Conservation (phyloP, 1,140 invertebrate genomes). For the Triops longicaudatus region DNA sequence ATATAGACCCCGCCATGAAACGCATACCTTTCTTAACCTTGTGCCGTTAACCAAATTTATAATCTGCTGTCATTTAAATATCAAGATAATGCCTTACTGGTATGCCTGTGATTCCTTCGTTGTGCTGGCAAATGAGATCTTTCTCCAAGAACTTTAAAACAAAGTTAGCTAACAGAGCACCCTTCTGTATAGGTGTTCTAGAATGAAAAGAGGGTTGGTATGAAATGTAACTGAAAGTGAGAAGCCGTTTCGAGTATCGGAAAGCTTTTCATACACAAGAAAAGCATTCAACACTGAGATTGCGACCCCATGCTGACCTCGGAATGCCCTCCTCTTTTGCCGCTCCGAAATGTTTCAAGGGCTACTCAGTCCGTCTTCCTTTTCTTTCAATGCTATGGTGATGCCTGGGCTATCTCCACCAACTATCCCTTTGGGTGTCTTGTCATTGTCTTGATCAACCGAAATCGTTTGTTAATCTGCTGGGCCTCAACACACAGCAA, state of each 20-base stretch:
- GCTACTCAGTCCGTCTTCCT: neutral
- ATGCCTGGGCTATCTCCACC: neutral
- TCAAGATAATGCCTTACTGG: neutral
- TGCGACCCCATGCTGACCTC: conserved; percentile 10
- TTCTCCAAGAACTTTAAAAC: neutral
- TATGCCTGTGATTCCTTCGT: neutral
- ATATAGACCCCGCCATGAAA: conserved; percentile 13
- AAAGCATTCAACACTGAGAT: neutral
- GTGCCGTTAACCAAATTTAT: conserved; percentile 7
- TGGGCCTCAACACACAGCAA: conserved; percentile 5
- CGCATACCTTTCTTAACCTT: neutral
- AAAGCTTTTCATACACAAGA: neutral
- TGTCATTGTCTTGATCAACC: conserved; percentile 12
- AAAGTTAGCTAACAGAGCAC: neutral
- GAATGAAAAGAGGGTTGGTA: too few relatives aligned
- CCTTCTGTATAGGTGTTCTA: too few relatives aligned
- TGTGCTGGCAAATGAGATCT: neutral
- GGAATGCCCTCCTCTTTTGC: conserved; percentile 2
- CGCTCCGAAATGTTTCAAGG: neutral
- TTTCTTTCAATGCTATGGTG: conserved; percentile 1
- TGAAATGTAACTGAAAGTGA: too few relatives aligned
- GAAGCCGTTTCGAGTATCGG: neutral
- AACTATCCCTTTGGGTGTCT: conserved; percentile 6
- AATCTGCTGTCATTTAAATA: conserved; percentile 5
- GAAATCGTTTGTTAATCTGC: conserved; percentile 1